phyloP scores from a whole-genome alignment of 1,140 invertebrate species.

The Nephila pilipes region DNA sequence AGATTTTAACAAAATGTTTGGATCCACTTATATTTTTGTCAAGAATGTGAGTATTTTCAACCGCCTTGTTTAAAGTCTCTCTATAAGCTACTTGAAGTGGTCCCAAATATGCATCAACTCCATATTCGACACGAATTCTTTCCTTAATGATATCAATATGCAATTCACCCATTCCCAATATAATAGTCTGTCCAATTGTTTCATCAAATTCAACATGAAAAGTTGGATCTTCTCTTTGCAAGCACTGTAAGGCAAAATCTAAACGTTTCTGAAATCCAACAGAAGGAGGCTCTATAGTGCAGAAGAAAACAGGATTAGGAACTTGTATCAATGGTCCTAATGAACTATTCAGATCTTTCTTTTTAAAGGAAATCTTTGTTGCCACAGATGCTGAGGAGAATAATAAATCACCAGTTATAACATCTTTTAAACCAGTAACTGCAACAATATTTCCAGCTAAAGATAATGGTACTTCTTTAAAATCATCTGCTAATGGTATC shows the following conservation, averaged over 20 bases:
- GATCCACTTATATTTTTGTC: constrained; percentile 85
- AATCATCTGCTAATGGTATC: constrained; percentile 92
- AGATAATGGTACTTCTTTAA: constrained; percentile 87
- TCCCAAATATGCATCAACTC: constrained; percentile 95
- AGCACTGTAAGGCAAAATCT: constrained; percentile 91
- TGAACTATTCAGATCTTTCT: constrained; percentile 65
- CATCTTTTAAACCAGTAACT: constrained; percentile 90
- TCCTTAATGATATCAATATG: constrained; percentile 95
- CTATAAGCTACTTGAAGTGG: constrained; percentile 96
- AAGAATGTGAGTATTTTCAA: constrained; percentile 83
- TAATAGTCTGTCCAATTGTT: constrained; percentile 92
- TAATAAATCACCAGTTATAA: constrained; percentile 93
- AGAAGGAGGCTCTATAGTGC: constrained; percentile 96
- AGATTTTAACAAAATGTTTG: constrained; percentile 79
- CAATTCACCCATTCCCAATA: constrained; percentile 95
- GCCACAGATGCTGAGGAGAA: constrained; percentile 84
- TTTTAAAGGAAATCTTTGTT: constrained; percentile 77
- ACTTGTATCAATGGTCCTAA: constrained; percentile 83
- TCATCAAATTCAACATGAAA: constrained; percentile 88
- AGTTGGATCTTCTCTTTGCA: constrained; percentile 97
- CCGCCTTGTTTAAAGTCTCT: constrained; percentile 85
- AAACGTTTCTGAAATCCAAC: constrained; percentile 87
- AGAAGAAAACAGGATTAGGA: constrained; percentile 98
- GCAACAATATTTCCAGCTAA: constrained; percentile 94
- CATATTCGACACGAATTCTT: constrained; percentile 92